A percentile compares a stretch with the other conserved stretches of the same genome.
Evolutionary conservation across 2,888 invertebrate species (phyloP).

Genomic region (Agrilus cyanescens): DNA sequence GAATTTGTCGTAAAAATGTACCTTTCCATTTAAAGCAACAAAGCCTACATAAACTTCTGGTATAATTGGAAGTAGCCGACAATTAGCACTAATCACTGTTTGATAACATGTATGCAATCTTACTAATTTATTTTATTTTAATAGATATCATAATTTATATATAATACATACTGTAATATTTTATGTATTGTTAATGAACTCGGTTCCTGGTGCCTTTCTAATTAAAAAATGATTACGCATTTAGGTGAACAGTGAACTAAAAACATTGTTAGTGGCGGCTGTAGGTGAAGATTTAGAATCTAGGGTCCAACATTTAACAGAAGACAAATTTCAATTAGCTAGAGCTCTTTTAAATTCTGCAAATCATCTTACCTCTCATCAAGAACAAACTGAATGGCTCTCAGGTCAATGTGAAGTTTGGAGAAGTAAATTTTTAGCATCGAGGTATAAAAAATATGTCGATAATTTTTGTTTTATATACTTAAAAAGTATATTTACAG

Average conservation of each 20-base stretch:
- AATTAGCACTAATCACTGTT: too few relatives aligned
- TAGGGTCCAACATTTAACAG: conserved; percentile 79
- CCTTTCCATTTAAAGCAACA: too few relatives aligned
- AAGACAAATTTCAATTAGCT: conserved; percentile 83
- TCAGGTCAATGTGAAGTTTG: conserved; percentile 93
- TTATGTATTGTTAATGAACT: too few relatives aligned
- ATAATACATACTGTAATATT: too few relatives aligned
- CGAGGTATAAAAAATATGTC: conserved; percentile 47
- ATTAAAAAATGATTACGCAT: conserved; percentile 9
- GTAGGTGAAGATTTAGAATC: conserved; percentile 89
- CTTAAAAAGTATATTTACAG: conserved; percentile 38
- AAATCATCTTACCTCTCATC: conserved; percentile 74
- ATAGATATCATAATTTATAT: too few relatives aligned
- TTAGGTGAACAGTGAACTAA: conserved; percentile 82
- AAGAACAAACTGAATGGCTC: conserved; percentile 87
- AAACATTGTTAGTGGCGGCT: conserved; percentile 85
- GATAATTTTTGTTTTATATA: not conserved
- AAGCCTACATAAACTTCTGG: too few relatives aligned
- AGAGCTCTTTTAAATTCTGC: conserved; percentile 75
- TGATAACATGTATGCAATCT: too few relatives aligned
- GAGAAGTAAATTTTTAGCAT: conserved; percentile 92
- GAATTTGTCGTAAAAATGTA: too few relatives aligned
- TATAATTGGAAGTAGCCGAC: too few relatives aligned
- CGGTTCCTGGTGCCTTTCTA: too few relatives aligned
- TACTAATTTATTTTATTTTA: too few relatives aligned